Percentiles rank a stretch among this genome's conserved stretches.
Evolutionary conservation across 2,797 vertebrate genomes (phyloP).

Genomic region (Sebastes cheni): DNA sequence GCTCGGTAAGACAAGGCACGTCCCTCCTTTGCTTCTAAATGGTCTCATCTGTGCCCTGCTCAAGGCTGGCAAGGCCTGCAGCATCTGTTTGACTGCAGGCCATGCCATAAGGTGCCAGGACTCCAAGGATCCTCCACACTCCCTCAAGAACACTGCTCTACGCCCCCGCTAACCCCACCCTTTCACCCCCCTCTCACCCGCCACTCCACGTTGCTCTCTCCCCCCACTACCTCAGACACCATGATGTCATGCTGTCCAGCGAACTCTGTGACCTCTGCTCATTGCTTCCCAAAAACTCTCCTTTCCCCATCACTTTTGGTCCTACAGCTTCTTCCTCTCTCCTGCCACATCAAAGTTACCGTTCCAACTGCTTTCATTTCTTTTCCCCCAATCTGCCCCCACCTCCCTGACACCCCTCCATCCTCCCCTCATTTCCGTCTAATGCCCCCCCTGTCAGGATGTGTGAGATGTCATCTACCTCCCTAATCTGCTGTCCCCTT

Average conservation of each 20-base stretch:
- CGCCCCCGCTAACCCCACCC: slow-evolving; percentile 66
- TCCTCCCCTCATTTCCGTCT: slow-evolving; percentile 12
- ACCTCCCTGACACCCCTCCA: not conserved
- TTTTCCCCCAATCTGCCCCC: slow-evolving; percentile 18
- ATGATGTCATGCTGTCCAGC: slow-evolving; percentile 11
- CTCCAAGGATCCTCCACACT: slow-evolving; percentile 76
- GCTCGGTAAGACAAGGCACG: slow-evolving; percentile 75
- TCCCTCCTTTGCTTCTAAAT: slow-evolving; percentile 70
- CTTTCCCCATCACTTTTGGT: slow-evolving; percentile 7
- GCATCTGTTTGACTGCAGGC: slow-evolving; percentile 86
- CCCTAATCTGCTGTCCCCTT: slow-evolving; percentile 26
- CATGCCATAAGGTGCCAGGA: slow-evolving; percentile 82
- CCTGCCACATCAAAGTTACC: slow-evolving; percentile 20
- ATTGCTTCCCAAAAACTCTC: not conserved
- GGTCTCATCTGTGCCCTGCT: slow-evolving; percentile 77
- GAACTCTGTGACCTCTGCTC: slow-evolving; percentile 17
- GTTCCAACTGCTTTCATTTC: slow-evolving; percentile 20
- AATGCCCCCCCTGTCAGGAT: slow-evolving; percentile 43
- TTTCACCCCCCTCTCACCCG: slow-evolving; percentile 20
- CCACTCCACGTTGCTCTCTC: slow-evolving; percentile 19
- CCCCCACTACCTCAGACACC: slow-evolving; percentile 1
- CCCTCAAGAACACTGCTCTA: slow-evolving; percentile 82
- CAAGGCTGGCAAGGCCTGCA: slow-evolving; percentile 78
- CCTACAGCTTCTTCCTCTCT: not conserved
- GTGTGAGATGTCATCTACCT: slow-evolving; percentile 58